These are phyloP conservation scores for Smutsia gigantea DNA, from an alignment of 2,797 vertebrate genomes.

Conservation along the genomic window DNA sequence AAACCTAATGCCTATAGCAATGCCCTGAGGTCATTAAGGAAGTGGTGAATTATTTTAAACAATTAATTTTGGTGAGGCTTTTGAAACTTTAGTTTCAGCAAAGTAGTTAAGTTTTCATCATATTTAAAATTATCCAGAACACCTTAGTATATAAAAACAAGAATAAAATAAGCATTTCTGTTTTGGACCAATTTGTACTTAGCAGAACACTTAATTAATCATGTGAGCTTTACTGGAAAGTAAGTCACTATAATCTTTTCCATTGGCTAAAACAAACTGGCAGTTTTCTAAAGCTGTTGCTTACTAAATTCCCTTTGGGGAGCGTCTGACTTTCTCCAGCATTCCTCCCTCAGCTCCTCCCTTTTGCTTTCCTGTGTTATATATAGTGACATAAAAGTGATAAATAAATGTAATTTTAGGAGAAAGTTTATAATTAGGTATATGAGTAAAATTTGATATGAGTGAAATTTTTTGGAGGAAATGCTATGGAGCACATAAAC, in stretches of 20 bases:
- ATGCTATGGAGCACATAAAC: background rate
- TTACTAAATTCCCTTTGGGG: background rate
- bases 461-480: background rate
- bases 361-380: background rate
- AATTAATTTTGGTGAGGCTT: background rate
- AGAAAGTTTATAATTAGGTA: background rate
- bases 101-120: background rate
- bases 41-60: background rate
- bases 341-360: background rate
- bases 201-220: background rate
- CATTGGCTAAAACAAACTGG: background rate
- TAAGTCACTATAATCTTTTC: background rate
- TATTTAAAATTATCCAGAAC: background rate
- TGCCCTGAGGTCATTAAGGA: background rate
- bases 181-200: background rate
- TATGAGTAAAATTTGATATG: background rate
- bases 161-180: background rate
- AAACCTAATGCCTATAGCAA: background rate
- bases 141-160: background rate
- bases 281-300: background rate
- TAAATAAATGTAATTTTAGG: background rate
- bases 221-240: background rate
- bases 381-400: background rate
- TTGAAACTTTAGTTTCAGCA: background rate
- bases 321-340: background rate